Conservation (phyloP, 2,888 invertebrate species). For the Clitarchus hookeri region DNA sequence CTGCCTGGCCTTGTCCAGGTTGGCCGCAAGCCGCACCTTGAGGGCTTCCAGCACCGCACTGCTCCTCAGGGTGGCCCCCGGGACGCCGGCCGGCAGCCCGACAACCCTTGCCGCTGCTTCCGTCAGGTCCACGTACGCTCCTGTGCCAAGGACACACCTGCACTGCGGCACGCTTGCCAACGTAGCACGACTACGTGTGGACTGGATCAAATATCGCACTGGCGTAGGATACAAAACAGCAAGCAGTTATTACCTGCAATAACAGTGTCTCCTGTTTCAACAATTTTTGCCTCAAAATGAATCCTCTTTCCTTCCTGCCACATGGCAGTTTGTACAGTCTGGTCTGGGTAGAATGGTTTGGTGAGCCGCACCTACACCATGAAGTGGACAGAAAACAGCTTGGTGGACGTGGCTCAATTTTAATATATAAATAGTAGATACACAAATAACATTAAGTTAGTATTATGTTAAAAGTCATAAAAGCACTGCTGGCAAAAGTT, state of each 20-base stretch:
- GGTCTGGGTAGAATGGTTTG: constrained; percentile 91
- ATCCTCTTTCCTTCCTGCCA: constrained; percentile 88
- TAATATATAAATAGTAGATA: too few relatives aligned
- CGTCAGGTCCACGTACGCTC: constrained; percentile 88
- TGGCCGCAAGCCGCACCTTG: constrained; percentile 69
- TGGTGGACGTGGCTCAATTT: too few relatives aligned
- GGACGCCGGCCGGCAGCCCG: too few relatives aligned
- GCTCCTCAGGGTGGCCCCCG: constrained; percentile 61
- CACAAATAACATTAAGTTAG: too few relatives aligned
- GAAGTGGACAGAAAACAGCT: too few relatives aligned
- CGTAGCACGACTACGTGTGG: too few relatives aligned
- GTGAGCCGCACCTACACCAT: constrained; percentile 75
- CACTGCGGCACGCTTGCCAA: too few relatives aligned
- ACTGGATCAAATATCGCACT: too few relatives aligned
- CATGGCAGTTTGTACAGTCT: constrained; percentile 91
- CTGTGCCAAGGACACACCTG: constrained; percentile 48
- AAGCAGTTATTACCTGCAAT: constrained; percentile 65
- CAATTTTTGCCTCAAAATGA: constrained; percentile 80
- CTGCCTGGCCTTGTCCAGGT: constrained; percentile 74
- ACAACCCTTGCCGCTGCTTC: constrained; percentile 53
- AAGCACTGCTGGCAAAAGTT: too few relatives aligned
- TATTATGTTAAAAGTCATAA: too few relatives aligned
- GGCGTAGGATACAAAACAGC: too few relatives aligned
- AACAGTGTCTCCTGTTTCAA: constrained; percentile 79
- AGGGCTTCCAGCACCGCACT: constrained; percentile 80